Evolutionary conservation across 2,888 invertebrate species (phyloP), one percentile per base, ranked within the genome.

Genomic region (Buathra laborator): DNA sequence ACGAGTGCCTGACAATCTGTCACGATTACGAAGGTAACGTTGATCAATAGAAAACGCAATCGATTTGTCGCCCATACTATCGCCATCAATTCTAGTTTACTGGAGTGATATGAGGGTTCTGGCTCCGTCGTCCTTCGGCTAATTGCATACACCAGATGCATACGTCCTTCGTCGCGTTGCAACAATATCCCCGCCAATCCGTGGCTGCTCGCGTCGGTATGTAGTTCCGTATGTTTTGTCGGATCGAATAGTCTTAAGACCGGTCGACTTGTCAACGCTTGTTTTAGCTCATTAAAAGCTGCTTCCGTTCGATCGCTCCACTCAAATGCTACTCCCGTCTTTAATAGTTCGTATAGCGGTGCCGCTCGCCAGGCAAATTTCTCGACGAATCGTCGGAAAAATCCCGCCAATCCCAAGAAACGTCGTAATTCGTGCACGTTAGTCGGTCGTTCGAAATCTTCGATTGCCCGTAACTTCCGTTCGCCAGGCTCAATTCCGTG

Each of bases 71-170:
- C 66, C 70, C 85, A 87, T 24, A 90, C 86, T 4, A 92, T 81
- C 1, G 91, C 90, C 32, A 92, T 56, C 5, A 87, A 67, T 72
- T 93, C 91, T 14, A 89, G 53, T 48, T 92, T 90, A n/a, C 83
- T 87, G 0, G 87, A 87, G 64, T 88, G 88, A 70, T 90, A 89
- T 6, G 67, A 56, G 7, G 76, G 46, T 51, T 89, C 89, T 19
- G 64, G 67, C 32, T 88, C 84, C 14, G 90, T 85, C 68, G 90
- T 91, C 74, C 88, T 87, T 7, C 90, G 85, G 56, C 91, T 92
- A 81, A 89, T 89, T 1, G 85, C 78, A 7, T 84, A 84, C 4
- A 83, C 79, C 44, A 86, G 70, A 19, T 78, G 74, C 29, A 86
- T 74, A 24, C 59, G 79, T 7, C 67, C 81, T 46, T 19, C 19